Evolutionary conservation across 2,888 invertebrate genomes (phyloP).

Genomic region (Aproaerema taeniolella): DNA sequence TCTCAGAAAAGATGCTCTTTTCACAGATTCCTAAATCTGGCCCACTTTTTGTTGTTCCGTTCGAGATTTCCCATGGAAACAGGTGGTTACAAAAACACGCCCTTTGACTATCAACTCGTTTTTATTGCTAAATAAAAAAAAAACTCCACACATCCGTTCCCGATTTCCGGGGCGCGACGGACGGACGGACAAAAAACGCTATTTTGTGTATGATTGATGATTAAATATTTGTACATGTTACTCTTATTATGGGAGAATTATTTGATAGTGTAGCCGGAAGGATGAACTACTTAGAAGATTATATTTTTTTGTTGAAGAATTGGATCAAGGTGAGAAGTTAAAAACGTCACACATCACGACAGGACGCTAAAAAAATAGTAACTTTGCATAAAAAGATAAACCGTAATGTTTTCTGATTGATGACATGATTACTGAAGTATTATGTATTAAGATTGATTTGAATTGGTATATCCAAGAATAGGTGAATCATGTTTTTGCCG

Average conservation of each 20-base stretch:
- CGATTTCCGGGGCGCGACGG: conserved; percentile 60
- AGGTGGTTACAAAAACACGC: conserved; percentile 63
- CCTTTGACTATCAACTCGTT: conserved; percentile 57
- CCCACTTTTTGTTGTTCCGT: conserved; percentile 36
- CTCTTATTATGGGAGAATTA: conserved; percentile 37
- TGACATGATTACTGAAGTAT: too few relatives aligned
- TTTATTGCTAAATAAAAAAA: conserved; percentile 55
- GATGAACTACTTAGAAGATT: conserved; percentile 4
- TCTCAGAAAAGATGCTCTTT: too few relatives aligned
- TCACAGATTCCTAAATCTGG: conserved; percentile 35
- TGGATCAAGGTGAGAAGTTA: too few relatives aligned
- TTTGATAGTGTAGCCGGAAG: conserved; percentile 16
- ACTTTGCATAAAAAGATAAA: too few relatives aligned
- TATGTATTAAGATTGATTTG: too few relatives aligned
- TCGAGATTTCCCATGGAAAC: conserved; percentile 55
- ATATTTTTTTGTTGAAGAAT: too few relatives aligned
- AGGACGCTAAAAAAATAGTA: too few relatives aligned
- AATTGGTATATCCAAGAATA: too few relatives aligned
- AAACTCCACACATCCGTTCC: conserved; percentile 52
- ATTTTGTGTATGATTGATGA: conserved; percentile 42
- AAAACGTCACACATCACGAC: too few relatives aligned
- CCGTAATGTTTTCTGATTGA: too few relatives aligned
- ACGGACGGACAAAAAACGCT: conserved; percentile 40
- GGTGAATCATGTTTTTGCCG: too few relatives aligned
- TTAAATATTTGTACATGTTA: conserved; percentile 48